Base-by-base conservation (phyloP, 2,888 invertebrate genomes). In the Axea sp. region DNA sequence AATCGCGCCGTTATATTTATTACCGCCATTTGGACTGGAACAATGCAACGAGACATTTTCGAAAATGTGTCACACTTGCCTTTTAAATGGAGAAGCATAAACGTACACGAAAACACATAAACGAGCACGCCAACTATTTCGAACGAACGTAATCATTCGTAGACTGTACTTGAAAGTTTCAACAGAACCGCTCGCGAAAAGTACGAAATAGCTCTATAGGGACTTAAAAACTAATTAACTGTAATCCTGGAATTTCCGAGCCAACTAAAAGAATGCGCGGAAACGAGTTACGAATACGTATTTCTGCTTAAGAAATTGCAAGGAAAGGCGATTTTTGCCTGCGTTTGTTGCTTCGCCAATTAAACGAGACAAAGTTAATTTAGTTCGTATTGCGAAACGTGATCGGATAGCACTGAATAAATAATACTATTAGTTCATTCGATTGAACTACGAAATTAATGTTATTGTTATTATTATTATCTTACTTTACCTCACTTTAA, bases 201-300 rank as follows among this genome's bases (percentile, higher is more conserved):
- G 71, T 57, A 64, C 64, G 51, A 71, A 71, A 71, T 57, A 71
- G 62, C 72, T 72, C 65, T 65, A 45, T 45, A 59, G 72, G 59
- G 65, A 72, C 72, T 72, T 72, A 65, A 65, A 72, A 65, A 65
- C 72, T 72, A 72, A 72, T 72, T 72, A 72, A 72, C 64, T 64
- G 72, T 65, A 65, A 72, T 72, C 72, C 72, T 9, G 30, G 51
- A 14, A 45, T 65, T 72, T 59, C 31, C 51, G 11, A 65, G 64
- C 37, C 37, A 33, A 49, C 41, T 51, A 26, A 64, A 72, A 65
- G 72, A 65, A 65, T 64, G 72, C 41, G 57, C 41, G 41, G 51
- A 33, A 72, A 72, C 72, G 59, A 57, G 72, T 41, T 30, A 59
- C 72, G 72, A 72, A 72, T 72, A 65, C 65, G 65, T 72, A 72